Percentiles rank a stretch among this genome's conserved stretches.
Evolutionary conservation across 2,113 vertebrate species (phyloP).

Genomic region (Xenopus tropicalis): UCB_Xtro_10.0 CM004451.2:67708001-67708500

Average conservation of each 20-base stretch:
- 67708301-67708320: conserved; percentile 80
- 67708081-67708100: conserved; percentile 56
- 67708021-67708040: conserved; percentile 58
- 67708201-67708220: conserved; percentile 57
- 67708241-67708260: conserved; percentile 70
- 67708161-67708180: background rate
- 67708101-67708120: conserved; percentile 61
- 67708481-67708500: background rate
- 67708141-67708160: background rate
- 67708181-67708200: conserved; percentile 38
- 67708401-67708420: conserved; percentile 71
- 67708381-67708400: conserved; percentile 77
- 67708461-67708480: conserved; percentile 65
- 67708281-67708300: conserved; percentile 96
- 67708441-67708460: conserved; percentile 65
- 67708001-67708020: conserved; percentile 66
- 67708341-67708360: conserved; percentile 72
- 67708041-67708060: conserved; percentile 57
- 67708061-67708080: conserved; percentile 61
- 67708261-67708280: conserved; percentile 52
- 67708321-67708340: conserved; percentile 60
- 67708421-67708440: conserved; percentile 60
- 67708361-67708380: conserved; percentile 86
- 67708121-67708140: conserved; percentile 21
- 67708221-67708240: conserved; percentile 73